A percentile compares a stretch with the other conserved stretches of the same genome.
Conservation (phyloP, 2,113 vertebrate species). For the Emberiza fucata region DNA sequence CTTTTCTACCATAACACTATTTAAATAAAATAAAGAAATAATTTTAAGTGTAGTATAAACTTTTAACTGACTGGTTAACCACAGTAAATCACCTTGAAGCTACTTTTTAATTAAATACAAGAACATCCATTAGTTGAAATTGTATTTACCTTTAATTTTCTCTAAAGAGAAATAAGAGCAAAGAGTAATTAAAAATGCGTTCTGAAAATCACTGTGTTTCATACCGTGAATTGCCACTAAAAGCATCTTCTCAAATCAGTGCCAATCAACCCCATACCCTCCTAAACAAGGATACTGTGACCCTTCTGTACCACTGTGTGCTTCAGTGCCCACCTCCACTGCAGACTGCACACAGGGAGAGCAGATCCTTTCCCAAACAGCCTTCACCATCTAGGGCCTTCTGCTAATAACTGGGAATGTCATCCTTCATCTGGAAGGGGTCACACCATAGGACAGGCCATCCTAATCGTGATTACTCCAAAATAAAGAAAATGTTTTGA, state of each 20-base stretch:
- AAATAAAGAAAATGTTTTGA: neutral
- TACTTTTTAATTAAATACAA: neutral
- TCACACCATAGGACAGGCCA: neutral
- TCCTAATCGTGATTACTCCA: neutral
- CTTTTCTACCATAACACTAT: neutral
- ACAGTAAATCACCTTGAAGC: neutral
- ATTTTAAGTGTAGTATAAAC: neutral
- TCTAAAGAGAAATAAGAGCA: neutral
- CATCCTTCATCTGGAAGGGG: neutral
- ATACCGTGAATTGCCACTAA: neutral
- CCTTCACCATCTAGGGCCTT: neutral
- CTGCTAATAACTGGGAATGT: neutral
- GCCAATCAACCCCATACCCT: neutral
- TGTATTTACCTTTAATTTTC: neutral
- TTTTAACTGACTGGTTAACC: neutral
- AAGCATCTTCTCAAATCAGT: neutral
- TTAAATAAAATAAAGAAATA: neutral
- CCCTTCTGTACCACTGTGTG: neutral
- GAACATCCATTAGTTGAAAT: neutral
- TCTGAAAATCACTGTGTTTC: neutral
- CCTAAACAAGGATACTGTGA: neutral
- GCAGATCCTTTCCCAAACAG: neutral
- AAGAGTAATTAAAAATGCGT: slow-evolving; percentile 1
- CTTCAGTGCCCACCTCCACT: neutral
- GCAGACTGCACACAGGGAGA: neutral